Evolutionary conservation across 1,140 invertebrate genomes (phyloP).

Genomic region (Platyura marginata): DNA sequence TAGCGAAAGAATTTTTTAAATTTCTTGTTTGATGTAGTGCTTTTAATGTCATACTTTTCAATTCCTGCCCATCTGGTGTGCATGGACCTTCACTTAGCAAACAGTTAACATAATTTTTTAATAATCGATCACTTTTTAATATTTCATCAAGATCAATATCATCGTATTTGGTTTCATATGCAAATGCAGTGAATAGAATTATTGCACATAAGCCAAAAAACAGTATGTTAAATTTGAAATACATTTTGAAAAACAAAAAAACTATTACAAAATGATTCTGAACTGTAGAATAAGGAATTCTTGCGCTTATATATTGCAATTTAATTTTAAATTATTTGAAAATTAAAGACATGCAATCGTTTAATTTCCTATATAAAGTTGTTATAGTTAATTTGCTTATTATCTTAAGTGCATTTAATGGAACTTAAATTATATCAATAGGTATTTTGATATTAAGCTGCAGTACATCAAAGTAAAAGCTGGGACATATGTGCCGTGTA

Average conservation of each 20-base stretch:
- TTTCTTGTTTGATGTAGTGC: neutral
- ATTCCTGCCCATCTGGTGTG: conserved; percentile 43
- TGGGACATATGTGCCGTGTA: too few relatives aligned
- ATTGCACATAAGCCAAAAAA: neutral
- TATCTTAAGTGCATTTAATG: too few relatives aligned
- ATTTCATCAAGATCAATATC: conserved; percentile 48
- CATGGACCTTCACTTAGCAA: conserved; percentile 42
- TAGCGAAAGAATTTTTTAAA: neutral
- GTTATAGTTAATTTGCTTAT: too few relatives aligned
- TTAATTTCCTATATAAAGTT: too few relatives aligned
- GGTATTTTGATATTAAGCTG: too few relatives aligned
- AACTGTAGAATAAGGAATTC: neutral
- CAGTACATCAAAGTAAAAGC: too few relatives aligned
- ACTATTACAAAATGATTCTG: too few relatives aligned
- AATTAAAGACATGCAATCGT: too few relatives aligned
- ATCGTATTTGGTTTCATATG: conserved; percentile 52
- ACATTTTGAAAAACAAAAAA: too few relatives aligned
- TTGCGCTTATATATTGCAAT: neutral
- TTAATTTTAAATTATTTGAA: too few relatives aligned
- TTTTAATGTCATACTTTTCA: conserved; percentile 28
- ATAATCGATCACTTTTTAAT: conserved; percentile 39
- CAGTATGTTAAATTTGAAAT: too few relatives aligned
- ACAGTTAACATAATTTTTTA: conserved; percentile 46
- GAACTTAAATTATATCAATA: too few relatives aligned
- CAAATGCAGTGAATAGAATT: conserved; percentile 8